Evolutionary conservation across 64 coral and sea anemone genomes (phyloP).

Genomic region (Montipora efflorescens): DNA sequence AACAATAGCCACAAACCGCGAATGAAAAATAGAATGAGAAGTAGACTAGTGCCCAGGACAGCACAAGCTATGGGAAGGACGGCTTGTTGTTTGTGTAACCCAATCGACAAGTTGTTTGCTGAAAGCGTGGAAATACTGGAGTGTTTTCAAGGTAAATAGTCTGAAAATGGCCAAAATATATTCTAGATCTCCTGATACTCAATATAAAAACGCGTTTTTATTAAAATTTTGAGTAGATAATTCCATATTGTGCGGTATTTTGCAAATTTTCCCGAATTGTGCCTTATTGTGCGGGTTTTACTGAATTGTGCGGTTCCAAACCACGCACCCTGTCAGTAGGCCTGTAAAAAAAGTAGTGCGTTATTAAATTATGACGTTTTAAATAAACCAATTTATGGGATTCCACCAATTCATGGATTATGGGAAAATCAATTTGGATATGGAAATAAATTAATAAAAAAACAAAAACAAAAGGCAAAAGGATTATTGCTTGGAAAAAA

Average conservation of each 20-base stretch:
- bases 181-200: constrained; percentile 41
- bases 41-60: not conserved
- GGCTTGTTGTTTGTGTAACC: constrained; percentile 57
- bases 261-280: constrained; percentile 25
- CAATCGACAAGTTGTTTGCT: constrained; percentile 31
- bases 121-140: too few relatives aligned
- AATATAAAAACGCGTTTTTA: not conserved
- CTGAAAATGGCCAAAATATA: constrained; percentile 43
- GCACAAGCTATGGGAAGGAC: constrained; percentile 22
- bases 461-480: too few relatives aligned
- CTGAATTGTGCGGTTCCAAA: constrained; percentile 47
- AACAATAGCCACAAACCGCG: constrained; percentile 1
- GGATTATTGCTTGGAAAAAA: too few relatives aligned
- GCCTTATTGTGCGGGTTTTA: constrained; percentile 50
- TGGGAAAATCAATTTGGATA: too few relatives aligned
- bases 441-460: too few relatives aligned
- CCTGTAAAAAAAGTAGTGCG: too few relatives aligned
- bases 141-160: not conserved
- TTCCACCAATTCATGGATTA: too few relatives aligned
- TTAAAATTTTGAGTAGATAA: constrained; percentile 60
- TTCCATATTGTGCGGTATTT: constrained; percentile 40
- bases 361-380: too few relatives aligned
- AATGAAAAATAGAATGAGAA: not conserved
- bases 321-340: constrained; percentile 40
- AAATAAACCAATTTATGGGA: too few relatives aligned